Percentiles rank a stretch among this genome's conserved stretches.
phyloP scores from a whole-genome alignment of 2,888 invertebrate genomes.

The Penaeus monodon region DNA sequence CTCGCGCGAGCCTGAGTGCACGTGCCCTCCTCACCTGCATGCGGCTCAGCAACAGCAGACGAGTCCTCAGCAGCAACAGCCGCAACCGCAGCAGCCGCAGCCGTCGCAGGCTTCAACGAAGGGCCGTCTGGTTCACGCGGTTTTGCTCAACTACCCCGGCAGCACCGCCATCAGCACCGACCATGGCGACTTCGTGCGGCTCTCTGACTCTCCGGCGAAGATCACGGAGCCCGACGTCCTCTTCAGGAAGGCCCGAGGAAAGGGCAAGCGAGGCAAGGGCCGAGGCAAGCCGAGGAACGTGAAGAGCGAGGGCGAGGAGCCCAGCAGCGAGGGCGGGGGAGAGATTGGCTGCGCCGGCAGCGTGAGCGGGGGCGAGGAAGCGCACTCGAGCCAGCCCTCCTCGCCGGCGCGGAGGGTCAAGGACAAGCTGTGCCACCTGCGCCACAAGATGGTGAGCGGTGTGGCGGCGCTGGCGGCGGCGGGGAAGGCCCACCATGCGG shows the following conservation, averaged over 20 bases:
- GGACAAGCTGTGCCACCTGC: slow-evolving; percentile 53
- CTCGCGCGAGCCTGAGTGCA: slow-evolving; percentile 33
- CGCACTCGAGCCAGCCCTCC: slow-evolving; percentile 25
- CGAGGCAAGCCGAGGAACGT: slow-evolving; percentile 1
- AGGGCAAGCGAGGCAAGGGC: slow-evolving; percentile 26
- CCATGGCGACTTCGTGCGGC: slow-evolving; percentile 55
- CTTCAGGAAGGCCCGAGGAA: slow-evolving; percentile 16
- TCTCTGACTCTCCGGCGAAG: slow-evolving; percentile 39
- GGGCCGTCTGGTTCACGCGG: slow-evolving; percentile 49
- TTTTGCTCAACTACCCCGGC: slow-evolving; percentile 51
- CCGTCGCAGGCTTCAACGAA: slow-evolving; percentile 29
- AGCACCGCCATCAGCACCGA: slow-evolving; percentile 54
- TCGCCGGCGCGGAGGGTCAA: slow-evolving; percentile 60
- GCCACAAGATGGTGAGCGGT: slow-evolving; percentile 57
- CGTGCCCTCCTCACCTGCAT: slow-evolving; percentile 44
- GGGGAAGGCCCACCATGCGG: slow-evolving; percentile 16
- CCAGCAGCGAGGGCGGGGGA: slow-evolving; percentile 15
- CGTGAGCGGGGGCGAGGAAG: slow-evolving; percentile 5
- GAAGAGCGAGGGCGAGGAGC: slow-evolving; percentile 41
- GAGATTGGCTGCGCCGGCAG: slow-evolving; percentile 10
- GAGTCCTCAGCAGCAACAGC: slow-evolving; percentile 21
- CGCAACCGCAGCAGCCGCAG: slow-evolving; percentile 24
- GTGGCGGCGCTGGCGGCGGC: slow-evolving; percentile 43
- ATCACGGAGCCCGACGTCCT: slow-evolving; percentile 32
- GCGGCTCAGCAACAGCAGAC: slow-evolving; percentile 10